phyloP scores from a whole-genome alignment of 2,113 vertebrate species.

The Callorhinus ursinus region DNA sequence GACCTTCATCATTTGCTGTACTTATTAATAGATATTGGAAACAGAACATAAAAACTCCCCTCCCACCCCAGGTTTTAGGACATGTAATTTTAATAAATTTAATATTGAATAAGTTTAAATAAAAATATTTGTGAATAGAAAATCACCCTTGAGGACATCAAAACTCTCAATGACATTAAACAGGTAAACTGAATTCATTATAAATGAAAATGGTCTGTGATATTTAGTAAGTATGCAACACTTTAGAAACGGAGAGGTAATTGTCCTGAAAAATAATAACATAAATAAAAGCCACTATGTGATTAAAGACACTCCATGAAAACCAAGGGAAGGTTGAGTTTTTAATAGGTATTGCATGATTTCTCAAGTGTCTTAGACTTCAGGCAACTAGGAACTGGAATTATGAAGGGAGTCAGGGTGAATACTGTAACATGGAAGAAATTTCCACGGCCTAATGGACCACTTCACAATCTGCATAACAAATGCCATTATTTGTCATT shows the following conservation, averaged over 20 bases:
- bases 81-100: neutral
- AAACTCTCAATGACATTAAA: neutral
- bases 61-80: neutral
- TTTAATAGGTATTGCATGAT: neutral
- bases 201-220: neutral
- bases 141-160: neutral
- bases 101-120: neutral
- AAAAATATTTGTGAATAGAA: neutral
- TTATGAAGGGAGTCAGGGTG: neutral
- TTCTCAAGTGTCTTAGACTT: neutral
- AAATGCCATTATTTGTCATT: neutral
- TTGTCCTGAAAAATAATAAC: neutral
- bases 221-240: neutral
- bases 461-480: neutral
- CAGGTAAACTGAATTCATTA: neutral
- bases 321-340: neutral
- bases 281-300: neutral
- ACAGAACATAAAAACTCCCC: neutral
- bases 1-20: neutral
- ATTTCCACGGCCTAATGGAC: neutral
- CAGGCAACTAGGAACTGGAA: neutral
- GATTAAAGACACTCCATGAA: neutral
- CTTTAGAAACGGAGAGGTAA: neutral
- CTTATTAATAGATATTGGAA: neutral
- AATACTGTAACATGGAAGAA: neutral